Evolutionary conservation across 2,888 invertebrate genomes (phyloP).

Genomic region (Parnassius mnemosyne): DNA sequence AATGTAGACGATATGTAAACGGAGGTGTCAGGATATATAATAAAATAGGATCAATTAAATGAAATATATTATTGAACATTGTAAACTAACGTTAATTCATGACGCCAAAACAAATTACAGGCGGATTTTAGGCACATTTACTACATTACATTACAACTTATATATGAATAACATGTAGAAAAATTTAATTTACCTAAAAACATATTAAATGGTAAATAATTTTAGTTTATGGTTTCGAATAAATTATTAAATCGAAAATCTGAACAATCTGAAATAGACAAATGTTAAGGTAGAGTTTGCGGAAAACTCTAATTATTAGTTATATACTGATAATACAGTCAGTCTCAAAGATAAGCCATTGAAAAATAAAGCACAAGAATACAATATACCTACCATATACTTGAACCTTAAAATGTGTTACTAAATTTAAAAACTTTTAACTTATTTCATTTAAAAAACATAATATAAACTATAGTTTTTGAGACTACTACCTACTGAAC

Average conservation of each 20-base stretch:
- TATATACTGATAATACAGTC: not conserved
- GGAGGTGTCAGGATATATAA: no score
- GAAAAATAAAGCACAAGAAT: not conserved
- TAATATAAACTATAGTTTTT: no score
- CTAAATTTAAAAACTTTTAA: no score
- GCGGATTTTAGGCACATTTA: conserved; percentile 10
- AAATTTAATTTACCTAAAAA: conserved; percentile 1
- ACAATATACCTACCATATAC: not conserved
- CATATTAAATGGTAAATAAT: not conserved
- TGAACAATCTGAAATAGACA: not conserved
- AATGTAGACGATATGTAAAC: no score
- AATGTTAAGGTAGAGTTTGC: not conserved
- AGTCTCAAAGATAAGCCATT: not conserved
- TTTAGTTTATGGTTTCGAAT: no score
- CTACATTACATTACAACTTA: not conserved
- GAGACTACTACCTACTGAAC: no score
- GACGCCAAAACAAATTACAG: conserved; percentile 16
- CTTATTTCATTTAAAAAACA: no score
- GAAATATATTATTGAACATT: not conserved
- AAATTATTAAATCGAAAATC: not conserved
- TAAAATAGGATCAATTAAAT: no score
- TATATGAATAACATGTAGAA: not conserved
- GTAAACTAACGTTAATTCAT: not conserved
- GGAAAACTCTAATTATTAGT: not conserved
- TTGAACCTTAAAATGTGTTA: no score